phyloP scores from a whole-genome alignment of 1,140 invertebrate genomes.

The Odontomachus brunneus region DNA sequence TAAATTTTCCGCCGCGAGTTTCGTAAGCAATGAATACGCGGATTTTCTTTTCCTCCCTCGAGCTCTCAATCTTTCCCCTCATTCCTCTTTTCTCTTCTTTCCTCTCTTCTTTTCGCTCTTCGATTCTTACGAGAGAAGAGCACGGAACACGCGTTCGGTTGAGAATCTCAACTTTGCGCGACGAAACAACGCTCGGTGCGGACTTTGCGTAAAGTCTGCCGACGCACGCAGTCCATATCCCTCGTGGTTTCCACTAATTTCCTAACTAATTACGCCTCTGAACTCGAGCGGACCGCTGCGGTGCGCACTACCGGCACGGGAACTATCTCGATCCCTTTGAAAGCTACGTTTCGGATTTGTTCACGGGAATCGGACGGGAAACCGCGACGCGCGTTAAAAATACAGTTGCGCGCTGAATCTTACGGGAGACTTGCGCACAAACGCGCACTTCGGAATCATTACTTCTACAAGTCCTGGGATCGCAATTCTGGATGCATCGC shows the following conservation, averaged over 20 bases:
- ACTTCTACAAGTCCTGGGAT: constrained; percentile 12
- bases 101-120: neutral
- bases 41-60: no score
- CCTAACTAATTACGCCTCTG: constrained; percentile 73
- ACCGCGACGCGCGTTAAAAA: constrained; percentile 63
- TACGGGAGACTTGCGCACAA: no score
- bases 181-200: constrained; percentile 5
- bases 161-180: neutral
- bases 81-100: neutral
- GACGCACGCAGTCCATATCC: constrained; percentile 37
- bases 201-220: constrained; percentile 40
- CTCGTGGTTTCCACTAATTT: constrained; percentile 72
- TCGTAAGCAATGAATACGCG: no score
- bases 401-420: neutral
- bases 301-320: constrained; percentile 3
- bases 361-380: constrained; percentile 48
- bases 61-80: no score
- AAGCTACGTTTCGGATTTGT: constrained; percentile 55
- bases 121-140: neutral
- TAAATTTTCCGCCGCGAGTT: no score
- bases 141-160: neutral
- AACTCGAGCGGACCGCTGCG: constrained; percentile 56
- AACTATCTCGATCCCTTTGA: constrained; percentile 58
- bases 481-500: neutral
- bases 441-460: constrained; percentile 1